Evolutionary conservation across 2,888 invertebrate species (phyloP), one percentile per base, ranked within the genome.

Genomic region (Oscheius myriophilus): DNA sequence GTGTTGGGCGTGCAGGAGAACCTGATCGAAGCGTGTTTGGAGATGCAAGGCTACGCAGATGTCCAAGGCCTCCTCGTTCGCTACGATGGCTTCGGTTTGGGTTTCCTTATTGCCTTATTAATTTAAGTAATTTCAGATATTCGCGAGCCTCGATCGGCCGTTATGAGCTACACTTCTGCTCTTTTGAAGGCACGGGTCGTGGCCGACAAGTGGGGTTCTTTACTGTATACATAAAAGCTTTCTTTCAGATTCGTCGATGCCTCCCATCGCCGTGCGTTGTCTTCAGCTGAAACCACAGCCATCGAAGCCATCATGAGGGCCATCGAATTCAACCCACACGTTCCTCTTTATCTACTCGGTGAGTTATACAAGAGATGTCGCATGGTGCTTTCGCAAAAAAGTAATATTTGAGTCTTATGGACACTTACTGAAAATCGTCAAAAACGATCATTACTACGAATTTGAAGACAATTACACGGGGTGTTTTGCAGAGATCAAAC

Each of bases 321-420:
- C 12, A 94, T 97, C 55, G 96, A 95, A 88, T 96, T 94, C 89
- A 97, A 97, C 90, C 96, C 97, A 69, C 95, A 96, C 89, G 96
- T 96, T 86, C 81, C 81, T 3, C 71, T 71, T 23, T 81, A 81
- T 63, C 70, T 81, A 18, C 64, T 81, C 11, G 77, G 71, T 71
- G 12, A 33, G 67, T 26, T 14, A 14, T 45, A 1, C 21, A n/a
- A n/a, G n/a, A n/a, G n/a, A n/a, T n/a, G n/a, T n/a, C n/a, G n/a
- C n/a, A n/a, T n/a, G n/a, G n/a, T n/a, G n/a, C n/a, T n/a, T n/a
- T n/a, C 12, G 16, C n/a, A n/a, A n/a, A n/a, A n/a, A n/a, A n/a
- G n/a, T n/a, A n/a, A n/a, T n/a, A n/a, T n/a, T n/a, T n/a, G n/a
- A n/a, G n/a, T n/a, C n/a, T n/a, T n/a, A n/a, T n/a, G n/a, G n/a